Conservation (phyloP, 2,888 invertebrate genomes). For the Hemithea aestivaria region DNA sequence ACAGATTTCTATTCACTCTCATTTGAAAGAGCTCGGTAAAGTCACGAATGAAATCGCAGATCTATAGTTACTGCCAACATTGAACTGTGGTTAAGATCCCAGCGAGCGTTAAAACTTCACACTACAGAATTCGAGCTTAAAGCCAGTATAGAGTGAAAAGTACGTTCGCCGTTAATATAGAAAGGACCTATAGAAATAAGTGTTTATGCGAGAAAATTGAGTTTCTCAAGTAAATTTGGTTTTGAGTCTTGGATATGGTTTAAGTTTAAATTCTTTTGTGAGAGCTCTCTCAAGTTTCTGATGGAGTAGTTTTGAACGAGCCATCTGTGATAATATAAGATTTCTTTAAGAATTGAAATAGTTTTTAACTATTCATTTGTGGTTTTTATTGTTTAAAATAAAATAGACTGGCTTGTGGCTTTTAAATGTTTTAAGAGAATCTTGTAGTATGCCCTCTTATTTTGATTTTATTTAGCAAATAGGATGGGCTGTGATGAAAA, state of each 20-base stretch:
- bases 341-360: too few species aligned
- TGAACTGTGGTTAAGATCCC: conserved; percentile 21
- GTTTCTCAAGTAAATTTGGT: conserved; percentile 22
- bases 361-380: too few species aligned
- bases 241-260: conserved; percentile 7
- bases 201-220: conserved; percentile 34
- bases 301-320: neutral
- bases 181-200: conserved; percentile 28
- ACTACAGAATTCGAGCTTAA: conserved; percentile 47
- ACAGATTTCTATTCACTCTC: too few species aligned
- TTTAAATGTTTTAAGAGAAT: too few species aligned
- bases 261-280: conserved; percentile 13
- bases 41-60: too few species aligned
- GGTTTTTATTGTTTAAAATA: too few species aligned
- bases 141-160: conserved; percentile 39
- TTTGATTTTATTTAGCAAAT: too few species aligned
- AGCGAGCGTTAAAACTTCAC: conserved; percentile 51
- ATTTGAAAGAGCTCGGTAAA: too few species aligned
- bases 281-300: conserved; percentile 6
- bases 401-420: too few species aligned
- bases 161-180: conserved; percentile 29
- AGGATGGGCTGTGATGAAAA: too few species aligned
- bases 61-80: conserved; percentile 2
- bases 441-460: too few species aligned
- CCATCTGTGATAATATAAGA: too few species aligned